These are phyloP conservation scores for Callyntrura sp. DNA, from an alignment of 2,888 invertebrate species.

Conservation along the genomic window DNA sequence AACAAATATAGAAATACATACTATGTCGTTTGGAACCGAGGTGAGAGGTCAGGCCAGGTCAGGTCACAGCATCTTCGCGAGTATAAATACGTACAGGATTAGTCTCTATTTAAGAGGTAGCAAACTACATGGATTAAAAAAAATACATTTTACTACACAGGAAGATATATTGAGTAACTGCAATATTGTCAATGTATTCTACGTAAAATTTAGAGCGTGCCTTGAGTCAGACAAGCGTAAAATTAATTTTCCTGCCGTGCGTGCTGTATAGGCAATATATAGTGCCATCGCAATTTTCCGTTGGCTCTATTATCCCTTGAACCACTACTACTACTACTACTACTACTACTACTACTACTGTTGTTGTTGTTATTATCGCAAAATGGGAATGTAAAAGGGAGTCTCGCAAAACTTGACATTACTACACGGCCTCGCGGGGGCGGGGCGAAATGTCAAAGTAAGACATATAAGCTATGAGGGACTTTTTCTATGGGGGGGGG, in stretches of 20 bases:
- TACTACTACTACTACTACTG: too few species aligned
- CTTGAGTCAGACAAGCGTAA: conserved; percentile 58
- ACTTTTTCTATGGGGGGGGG: too few species aligned
- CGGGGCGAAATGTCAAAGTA: too few species aligned
- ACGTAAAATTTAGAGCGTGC: conserved; percentile 61
- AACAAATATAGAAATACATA: background rate
- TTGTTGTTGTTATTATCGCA: background rate
- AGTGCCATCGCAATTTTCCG: conserved; percentile 8
- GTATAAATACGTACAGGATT: background rate
- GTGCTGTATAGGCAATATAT: background rate
- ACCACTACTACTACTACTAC: too few species aligned
- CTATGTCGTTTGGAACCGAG: background rate
- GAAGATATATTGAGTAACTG: background rate
- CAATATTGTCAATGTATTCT: conserved; percentile 18
- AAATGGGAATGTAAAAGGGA: background rate
- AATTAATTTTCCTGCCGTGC: conserved; percentile 33
- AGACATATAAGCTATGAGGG: too few species aligned
- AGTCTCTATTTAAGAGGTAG: background rate
- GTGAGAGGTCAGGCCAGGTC: too few species aligned
- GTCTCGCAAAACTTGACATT: background rate
- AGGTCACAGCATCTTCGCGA: background rate
- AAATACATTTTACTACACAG: background rate
- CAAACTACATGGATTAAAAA: background rate
- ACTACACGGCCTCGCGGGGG: too few species aligned
- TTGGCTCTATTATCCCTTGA: background rate